phyloP scores from a whole-genome alignment of 2,113 vertebrate species.

The Polyodon spathula region DNA sequence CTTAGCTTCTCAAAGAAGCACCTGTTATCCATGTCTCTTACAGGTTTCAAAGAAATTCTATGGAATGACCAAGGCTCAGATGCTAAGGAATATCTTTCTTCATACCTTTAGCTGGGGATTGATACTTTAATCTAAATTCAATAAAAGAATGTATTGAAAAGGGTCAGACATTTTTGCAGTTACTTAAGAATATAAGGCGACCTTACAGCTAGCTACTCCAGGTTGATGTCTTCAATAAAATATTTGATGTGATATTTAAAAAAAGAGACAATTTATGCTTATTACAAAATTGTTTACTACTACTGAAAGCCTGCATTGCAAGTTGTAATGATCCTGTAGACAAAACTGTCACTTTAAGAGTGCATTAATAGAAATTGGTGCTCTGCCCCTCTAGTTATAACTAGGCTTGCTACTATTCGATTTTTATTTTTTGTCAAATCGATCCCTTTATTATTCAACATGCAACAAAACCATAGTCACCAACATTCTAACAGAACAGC shows the following conservation, averaged over 20 bases:
- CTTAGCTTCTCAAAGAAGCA: constrained; percentile 39
- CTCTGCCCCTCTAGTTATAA: too few relatives aligned
- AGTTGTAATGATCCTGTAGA: too few relatives aligned
- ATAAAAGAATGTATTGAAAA: constrained; percentile 4
- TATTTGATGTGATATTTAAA: background rate
- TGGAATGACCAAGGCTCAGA: background rate
- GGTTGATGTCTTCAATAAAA: background rate
- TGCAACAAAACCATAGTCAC: too few relatives aligned
- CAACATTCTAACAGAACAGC: too few relatives aligned
- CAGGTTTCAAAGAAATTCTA: constrained; percentile 35
- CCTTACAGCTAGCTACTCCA: background rate
- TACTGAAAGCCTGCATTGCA: too few relatives aligned
- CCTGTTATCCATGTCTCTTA: constrained; percentile 42
- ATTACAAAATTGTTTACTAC: too few relatives aligned
- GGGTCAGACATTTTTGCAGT: background rate
- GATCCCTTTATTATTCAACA: too few relatives aligned
- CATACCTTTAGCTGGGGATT: background rate
- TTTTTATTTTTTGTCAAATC: too few relatives aligned
- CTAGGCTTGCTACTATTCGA: too few relatives aligned
- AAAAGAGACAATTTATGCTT: background rate
- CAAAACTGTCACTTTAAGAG: too few relatives aligned
- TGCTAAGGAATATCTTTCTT: background rate
- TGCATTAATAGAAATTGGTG: too few relatives aligned
- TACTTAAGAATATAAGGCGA: background rate
- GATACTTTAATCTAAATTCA: constrained; percentile 13